Base-by-base conservation (phyloP, 2,113 vertebrate species). In the Ginglymostoma cirratum region DNA sequence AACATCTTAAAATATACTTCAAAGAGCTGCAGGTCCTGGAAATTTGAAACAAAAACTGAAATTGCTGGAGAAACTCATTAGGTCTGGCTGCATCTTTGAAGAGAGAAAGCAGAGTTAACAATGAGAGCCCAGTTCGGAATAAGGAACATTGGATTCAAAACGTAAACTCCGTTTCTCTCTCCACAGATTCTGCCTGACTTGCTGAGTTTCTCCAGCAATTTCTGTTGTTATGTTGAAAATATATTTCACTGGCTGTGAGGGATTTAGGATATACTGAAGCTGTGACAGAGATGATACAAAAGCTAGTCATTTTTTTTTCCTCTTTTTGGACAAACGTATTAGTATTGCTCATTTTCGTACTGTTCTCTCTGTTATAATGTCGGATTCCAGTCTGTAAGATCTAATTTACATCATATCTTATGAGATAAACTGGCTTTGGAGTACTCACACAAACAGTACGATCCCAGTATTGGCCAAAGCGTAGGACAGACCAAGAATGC, bases 391-490 rank as follows among this genome's bases (percentile, higher is more conserved):
- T 72, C 48, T 94, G 70, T 76, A 72, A 94, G 90, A 48, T 83
- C 21, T 83, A 48, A 52, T 19, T 38, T 21, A 3, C 95, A 96
- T 48, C 21, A 48, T 45, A 78, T 61, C n/a, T 66, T 61, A 38
- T n/a, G 92, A 38, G 27, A 76, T 38, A 69, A 96, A 52, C 34
- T 21, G 30, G 38, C 8, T 93, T 19, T 65, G 52, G 55, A 34
- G n/a, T 96, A 98, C 99, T 98, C 97, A 99, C 99, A 98, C 96
- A 94, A 99, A 99, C 95, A 99, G 97, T 23, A 99, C 83, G 83
- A 99, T 99, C 96, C 99, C 99, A 0, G 99, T 99, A 97, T 99
- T 99, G 93, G 99, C 99, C 99, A 99, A 99, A 95, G 99, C 99
- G 23, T 98, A 99, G 65, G 99, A 99, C 92, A 99, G 97, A 55